phyloP scores from a whole-genome alignment of 2,888 invertebrate species.

The Arenicola marina region DNA sequence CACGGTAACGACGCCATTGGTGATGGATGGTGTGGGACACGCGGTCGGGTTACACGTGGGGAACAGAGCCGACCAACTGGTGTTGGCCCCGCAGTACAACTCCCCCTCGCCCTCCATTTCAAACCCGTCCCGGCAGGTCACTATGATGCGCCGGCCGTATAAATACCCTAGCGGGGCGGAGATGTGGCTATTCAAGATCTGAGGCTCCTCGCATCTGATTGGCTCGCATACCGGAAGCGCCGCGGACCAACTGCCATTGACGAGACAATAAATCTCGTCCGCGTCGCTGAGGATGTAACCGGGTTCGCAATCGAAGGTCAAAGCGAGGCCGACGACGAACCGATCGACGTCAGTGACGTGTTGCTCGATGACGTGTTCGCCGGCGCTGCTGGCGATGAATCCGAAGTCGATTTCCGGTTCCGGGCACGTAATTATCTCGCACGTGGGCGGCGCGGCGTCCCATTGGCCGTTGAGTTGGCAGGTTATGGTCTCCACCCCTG shows the following conservation, averaged over 20 bases:
- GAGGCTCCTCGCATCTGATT: constrained; percentile 15
- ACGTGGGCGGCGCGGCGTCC: constrained; percentile 44
- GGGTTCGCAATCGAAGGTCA: constrained; percentile 39
- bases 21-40: constrained; percentile 18
- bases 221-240: constrained; percentile 42
- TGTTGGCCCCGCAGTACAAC: constrained; percentile 46
- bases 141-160: constrained; percentile 23
- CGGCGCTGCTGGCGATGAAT: constrained; percentile 8
- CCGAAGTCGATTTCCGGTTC: constrained; percentile 23
- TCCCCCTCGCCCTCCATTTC: constrained; percentile 40
- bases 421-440: constrained; percentile 40
- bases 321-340: constrained; percentile 19
- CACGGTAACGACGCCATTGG: constrained; percentile 14
- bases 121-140: constrained; percentile 48
- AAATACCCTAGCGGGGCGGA: constrained; percentile 9
- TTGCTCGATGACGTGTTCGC: constrained; percentile 10
- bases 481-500: constrained; percentile 31
- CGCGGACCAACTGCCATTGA: constrained; percentile 49
- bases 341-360: constrained; percentile 13
- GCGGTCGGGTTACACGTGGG: constrained; percentile 40
- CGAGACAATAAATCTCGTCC: constrained; percentile 41
- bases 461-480: constrained; percentile 55
- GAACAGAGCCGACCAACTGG: constrained; percentile 48
- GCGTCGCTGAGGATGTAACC: constrained; percentile 51
- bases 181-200: constrained; percentile 9